phyloP scores from a whole-genome alignment of 2,113 vertebrate genomes.

The Oophaga pumilio region DNA sequence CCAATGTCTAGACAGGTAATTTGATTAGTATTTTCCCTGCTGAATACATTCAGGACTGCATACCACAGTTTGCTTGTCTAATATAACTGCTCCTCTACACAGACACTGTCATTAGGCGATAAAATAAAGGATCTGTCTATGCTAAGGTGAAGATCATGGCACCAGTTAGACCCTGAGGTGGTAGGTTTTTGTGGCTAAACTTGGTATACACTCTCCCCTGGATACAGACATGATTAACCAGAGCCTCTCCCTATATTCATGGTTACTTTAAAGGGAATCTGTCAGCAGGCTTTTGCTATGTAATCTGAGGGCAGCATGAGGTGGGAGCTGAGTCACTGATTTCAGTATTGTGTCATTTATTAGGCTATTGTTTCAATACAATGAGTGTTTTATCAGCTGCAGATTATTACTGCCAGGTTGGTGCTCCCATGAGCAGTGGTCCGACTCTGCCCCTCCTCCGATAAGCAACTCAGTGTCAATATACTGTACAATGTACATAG shows the following conservation, averaged over 20 bases:
- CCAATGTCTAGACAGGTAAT: background rate
- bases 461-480: too few species aligned
- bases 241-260: background rate
- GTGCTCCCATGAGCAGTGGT: too few species aligned
- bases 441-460: too few species aligned
- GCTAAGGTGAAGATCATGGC: background rate
- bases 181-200: background rate
- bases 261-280: background rate
- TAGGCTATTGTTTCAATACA: too few species aligned
- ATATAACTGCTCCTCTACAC: background rate
- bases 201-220: background rate
- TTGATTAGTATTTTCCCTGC: background rate
- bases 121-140: background rate
- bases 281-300: too few species aligned
- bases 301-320: too few species aligned
- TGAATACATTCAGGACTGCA: background rate
- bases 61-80: background rate
- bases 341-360: too few species aligned
- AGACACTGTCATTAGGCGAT: background rate
- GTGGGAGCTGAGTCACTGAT: too few species aligned
- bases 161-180: background rate
- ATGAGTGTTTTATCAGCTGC: too few species aligned
- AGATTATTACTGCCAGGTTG: too few species aligned
- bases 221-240: background rate
- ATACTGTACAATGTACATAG: too few species aligned